phyloP scores from a whole-genome alignment of 2,888 invertebrate species.

The Empis livida region DNA sequence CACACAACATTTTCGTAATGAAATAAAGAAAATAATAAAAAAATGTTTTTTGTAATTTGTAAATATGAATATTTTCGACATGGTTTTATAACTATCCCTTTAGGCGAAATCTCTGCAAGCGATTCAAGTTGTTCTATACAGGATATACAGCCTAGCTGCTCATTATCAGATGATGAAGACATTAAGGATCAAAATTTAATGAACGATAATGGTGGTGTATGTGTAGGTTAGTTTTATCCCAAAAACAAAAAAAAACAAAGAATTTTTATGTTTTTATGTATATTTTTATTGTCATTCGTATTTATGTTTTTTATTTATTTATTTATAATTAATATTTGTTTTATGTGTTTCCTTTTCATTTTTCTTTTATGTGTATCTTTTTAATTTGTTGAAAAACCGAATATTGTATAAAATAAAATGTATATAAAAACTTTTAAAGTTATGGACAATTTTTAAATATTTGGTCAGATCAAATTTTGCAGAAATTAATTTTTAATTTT shows the following conservation, averaged over 20 bases:
- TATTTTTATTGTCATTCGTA: neutral
- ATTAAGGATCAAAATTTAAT: slow-evolving; percentile 30
- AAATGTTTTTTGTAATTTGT: too few species aligned
- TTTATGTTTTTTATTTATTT: neutral
- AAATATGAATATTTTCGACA: neutral
- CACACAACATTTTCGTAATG: neutral
- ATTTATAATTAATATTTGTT: neutral
- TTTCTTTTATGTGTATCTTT: neutral
- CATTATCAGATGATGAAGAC: slow-evolving; percentile 23
- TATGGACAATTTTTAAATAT: too few species aligned
- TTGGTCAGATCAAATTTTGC: too few species aligned
- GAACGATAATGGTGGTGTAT: slow-evolving; percentile 25
- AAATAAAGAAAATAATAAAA: too few species aligned
- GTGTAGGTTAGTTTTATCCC: slow-evolving; percentile 34
- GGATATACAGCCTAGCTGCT: slow-evolving; percentile 29
- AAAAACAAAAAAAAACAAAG: slow-evolving; percentile 5
- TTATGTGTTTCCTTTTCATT: neutral
- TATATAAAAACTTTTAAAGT: too few species aligned
- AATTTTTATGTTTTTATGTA: slow-evolving; percentile 1
- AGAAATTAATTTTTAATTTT: too few species aligned
- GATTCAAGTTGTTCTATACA: slow-evolving; percentile 35
- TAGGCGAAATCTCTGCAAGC: slow-evolving; percentile 37
- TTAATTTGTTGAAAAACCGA: neutral
- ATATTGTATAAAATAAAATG: too few species aligned
- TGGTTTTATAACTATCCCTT: slow-evolving; percentile 7